Base-by-base conservation (phyloP, 2,797 vertebrate genomes). In the Alauda arvensis region DNA sequence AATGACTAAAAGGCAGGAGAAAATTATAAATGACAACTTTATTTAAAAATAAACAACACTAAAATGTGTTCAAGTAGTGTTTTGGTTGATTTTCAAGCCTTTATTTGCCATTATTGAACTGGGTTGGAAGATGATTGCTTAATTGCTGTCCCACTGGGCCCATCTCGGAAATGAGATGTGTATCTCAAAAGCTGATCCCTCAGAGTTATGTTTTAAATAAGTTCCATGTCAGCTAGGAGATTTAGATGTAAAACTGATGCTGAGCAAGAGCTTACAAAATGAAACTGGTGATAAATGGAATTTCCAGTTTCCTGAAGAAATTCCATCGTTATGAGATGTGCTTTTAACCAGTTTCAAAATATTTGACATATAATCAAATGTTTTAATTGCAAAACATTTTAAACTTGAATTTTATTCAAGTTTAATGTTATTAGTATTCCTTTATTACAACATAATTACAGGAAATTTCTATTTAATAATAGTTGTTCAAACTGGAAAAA, bases 191-290 rank as follows among this genome's bases (percentile, higher is more conserved):
- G 67, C 28, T 53, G 43, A 59, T 67, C 29, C 46, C 53, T 90
- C 67, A 74, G 84, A 94, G 74, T 76, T 90, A 80, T 87, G 52
- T 85, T 88, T 91, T 91, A 93, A 91, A 90, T 91, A 91, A 88
- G 63, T 70, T 91, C 26, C 16, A 26, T 51, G 67, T 83, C 88
- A 88, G 3, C 33, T 43, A 70, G 16, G 60, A 87, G 79, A 81
- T 87, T 88, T 78, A 88, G 53, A 78, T 70, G n/a, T 60, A 49
- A 63, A 85, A 81, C 49, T 43, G 59, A 63, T 76, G 39, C 34
- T 72, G 33, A 37, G 15, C 33, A 87, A 83, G 43, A 51, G 10
- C 18, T 62, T 66, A 61, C 3, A 66, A 92, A 89, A 79, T 65
- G 10, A 86, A 91, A 57, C 9, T 37, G 13, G 6, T 66, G 21